Evolutionary conservation across 1,140 invertebrate genomes (phyloP), one percentile per base, ranked within the genome.

Genomic region (Paralvinella palmiformis): DNA sequence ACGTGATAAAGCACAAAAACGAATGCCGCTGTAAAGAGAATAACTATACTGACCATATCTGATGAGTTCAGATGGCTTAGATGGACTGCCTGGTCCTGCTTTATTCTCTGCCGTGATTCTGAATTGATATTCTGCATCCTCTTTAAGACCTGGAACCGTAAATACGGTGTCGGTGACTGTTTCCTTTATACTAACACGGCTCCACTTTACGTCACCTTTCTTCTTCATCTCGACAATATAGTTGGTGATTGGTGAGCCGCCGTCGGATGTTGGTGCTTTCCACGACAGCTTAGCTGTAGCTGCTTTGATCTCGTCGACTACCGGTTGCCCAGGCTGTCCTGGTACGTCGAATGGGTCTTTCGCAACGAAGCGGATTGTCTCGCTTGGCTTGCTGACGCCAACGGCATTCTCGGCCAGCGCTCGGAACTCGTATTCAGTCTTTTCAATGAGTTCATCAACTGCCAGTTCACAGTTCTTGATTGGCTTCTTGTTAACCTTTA

Each of bases 321-420:
- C 64, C 20, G 48, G 59, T 17, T 22, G 10, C 22, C 64, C 64
- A 17, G 77, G 77, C 59, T 68, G 66, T 31, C 70, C 65, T 65
- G 77, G 77, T 45, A 72, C 72, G 50, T 73, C 61, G 33, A 52
- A 68, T 33, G 65, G 68, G 41, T 69, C 62, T 55, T 71, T 68
- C 6, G 67, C 69, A n/a, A 55, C 62, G 20, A 69, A 45, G 3
- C 91, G 86, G 52, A 85, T 81, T 2, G 92, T 94, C 72, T 97
- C 93, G 35, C 91, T 94, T 6, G 94, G 95, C 79, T 97, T 93
- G 63, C 94, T 90, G 64, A 87, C 87, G 27, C 95, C 96, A 32
- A 89, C 94, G 75, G 94, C 94, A 80, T 98, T 98, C 0, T 97
- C 88, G 29, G 96, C 96, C 77, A 92, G 90, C 0, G 99, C 88